Percentiles rank a stretch among this genome's conserved stretches.
phyloP scores from a whole-genome alignment of 2,888 invertebrate species.

The Ganaspis brasiliensis region DNA sequence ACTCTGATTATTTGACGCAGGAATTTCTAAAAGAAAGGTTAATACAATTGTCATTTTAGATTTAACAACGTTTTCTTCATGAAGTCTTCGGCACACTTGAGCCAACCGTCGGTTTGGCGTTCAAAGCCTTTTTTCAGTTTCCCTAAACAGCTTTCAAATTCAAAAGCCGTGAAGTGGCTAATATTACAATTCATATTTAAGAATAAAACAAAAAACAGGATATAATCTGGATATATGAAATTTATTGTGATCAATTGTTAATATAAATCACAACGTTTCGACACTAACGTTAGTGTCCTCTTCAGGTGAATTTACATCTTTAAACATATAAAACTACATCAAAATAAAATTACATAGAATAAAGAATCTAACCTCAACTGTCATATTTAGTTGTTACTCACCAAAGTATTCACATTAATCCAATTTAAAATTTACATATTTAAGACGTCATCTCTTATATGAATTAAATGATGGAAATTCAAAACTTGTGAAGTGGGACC shows the following conservation, averaged over 20 bases:
- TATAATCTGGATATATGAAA: no score
- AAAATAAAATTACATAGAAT: no score
- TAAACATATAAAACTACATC: no score
- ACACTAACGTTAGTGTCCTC: no score
- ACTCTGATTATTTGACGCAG: neutral
- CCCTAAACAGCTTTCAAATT: conserved; percentile 44
- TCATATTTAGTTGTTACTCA: no score
- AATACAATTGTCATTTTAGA: conserved; percentile 2
- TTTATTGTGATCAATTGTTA: no score
- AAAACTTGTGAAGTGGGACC: conserved; percentile 19
- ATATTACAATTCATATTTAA: conserved; percentile 41
- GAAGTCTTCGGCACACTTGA: conserved; percentile 53
- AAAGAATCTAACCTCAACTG: no score
- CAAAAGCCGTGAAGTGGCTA: conserved; percentile 34
- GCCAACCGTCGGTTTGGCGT: conserved; percentile 48
- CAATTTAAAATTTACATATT: no score
- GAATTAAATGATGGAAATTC: conserved; percentile 46
- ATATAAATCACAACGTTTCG: no score
- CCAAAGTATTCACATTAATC: no score
- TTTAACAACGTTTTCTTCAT: conserved; percentile 41
- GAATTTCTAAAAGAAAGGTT: conserved; percentile 7
- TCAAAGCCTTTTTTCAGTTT: conserved; percentile 48
- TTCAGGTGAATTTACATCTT: no score
- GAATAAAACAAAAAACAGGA: no score
- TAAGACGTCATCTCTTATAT: conserved; percentile 50